These are phyloP conservation scores for Dicrurus megarhynchus DNA, from an alignment of 2,113 vertebrate species.

Conservation along the genomic window DNA sequence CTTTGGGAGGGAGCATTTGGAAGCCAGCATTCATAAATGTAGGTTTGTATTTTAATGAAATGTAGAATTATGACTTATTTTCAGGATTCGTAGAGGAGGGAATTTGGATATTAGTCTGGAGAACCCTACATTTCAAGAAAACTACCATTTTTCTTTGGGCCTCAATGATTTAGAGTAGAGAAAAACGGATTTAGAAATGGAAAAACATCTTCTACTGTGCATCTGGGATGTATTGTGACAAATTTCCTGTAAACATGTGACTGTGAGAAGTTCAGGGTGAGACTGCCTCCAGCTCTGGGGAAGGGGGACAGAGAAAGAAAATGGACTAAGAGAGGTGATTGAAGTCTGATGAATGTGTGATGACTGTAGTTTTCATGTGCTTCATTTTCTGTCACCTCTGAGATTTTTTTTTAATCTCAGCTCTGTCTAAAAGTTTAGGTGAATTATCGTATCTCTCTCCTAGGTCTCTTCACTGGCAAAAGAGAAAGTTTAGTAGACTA, in stretches of 20 bases:
- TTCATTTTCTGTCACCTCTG: neutral
- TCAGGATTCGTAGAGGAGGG: rapidly evolving
- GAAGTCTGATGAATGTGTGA: neutral
- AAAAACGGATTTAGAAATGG: neutral
- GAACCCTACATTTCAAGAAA: neutral
- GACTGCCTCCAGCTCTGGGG: neutral
- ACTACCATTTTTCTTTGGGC: rapidly evolving
- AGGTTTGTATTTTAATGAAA: neutral
- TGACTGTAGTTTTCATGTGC: neutral
- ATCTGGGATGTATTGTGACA: neutral
- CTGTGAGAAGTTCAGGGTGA: neutral
- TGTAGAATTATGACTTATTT: neutral
- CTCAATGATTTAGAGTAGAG: neutral
- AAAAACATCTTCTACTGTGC: neutral
- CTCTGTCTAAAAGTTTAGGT: neutral
- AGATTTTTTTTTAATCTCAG: neutral
- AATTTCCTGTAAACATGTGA: neutral
- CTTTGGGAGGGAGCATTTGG: neutral
- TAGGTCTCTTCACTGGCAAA: neutral
- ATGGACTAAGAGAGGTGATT: neutral
- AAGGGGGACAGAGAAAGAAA: neutral
- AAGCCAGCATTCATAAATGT: neutral
- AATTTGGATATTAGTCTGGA: neutral
- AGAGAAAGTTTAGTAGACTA: neutral
- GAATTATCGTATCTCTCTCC: rapidly evolving